phyloP scores from a whole-genome alignment of 2,888 invertebrate species.

The Pristionchus arcanus region DNA sequence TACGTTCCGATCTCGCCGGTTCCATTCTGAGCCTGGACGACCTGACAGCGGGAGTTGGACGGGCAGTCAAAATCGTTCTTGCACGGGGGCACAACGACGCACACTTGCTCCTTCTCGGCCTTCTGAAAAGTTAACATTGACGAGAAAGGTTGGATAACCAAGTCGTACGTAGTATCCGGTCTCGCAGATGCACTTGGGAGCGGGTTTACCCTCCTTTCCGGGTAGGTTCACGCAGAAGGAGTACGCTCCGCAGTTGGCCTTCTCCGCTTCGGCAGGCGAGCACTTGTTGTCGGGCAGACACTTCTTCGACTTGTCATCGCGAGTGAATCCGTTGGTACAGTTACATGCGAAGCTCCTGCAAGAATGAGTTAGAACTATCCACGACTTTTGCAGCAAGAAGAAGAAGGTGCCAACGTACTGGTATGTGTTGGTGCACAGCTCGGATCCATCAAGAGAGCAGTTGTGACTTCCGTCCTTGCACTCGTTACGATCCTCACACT shows the following conservation, averaged over 20 bases:
- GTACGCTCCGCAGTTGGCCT: conserved; percentile 48
- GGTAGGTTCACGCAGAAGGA: conserved; percentile 45
- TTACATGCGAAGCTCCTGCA: conserved; percentile 52
- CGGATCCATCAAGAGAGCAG: conserved; percentile 36
- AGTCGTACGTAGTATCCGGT: conserved; percentile 53
- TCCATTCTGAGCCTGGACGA: conserved; percentile 53
- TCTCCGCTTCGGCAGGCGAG: not conserved
- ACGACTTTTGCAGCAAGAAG: not conserved
- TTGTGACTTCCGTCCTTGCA: conserved; percentile 49
- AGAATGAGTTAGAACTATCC: not conserved
- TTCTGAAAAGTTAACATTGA: not conserved
- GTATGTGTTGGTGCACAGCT: conserved; percentile 53
- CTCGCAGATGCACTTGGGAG: conserved; percentile 55
- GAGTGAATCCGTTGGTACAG: conserved; percentile 51
- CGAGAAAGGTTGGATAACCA: not conserved
- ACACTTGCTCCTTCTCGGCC: conserved; percentile 47
- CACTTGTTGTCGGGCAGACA: conserved; percentile 55
- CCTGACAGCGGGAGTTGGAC: conserved; percentile 50
- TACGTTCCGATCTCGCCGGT: conserved; percentile 55
- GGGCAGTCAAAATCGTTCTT: conserved; percentile 55
- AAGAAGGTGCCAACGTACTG: not conserved
- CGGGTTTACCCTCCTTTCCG: conserved; percentile 27
- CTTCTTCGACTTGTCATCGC: conserved; percentile 38
- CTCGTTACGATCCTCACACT: conserved; percentile 54
- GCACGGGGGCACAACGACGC: conserved; percentile 55